Evolutionary conservation across 2,797 vertebrate genomes (phyloP), one percentile per base, ranked within the genome.

Genomic region (Myoxocephalus aenaeus): DNA sequence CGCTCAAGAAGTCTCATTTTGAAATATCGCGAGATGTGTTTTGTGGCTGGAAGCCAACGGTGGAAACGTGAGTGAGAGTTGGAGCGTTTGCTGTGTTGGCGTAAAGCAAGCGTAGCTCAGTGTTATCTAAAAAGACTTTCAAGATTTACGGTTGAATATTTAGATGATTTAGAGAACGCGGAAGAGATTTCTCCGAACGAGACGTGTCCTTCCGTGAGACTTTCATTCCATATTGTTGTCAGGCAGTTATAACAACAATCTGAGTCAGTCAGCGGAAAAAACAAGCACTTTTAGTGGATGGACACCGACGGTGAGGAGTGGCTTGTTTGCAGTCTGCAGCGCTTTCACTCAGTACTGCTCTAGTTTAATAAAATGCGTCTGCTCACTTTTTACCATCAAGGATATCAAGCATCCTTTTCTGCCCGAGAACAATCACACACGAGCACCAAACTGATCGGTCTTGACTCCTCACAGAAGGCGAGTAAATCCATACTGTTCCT

Each of bases 401-500:
- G 14, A 46, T 27, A 65, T 48, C 14, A 42, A 46, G 48, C 12
- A n/a, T 7, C 5, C 27, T 32, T 7, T 42, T 44, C 14, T 18
- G 46, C 4, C 5, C 12, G n/a, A 50, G 18, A 59, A 70, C 25
- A 42, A 73, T 57, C 29, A 64, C 36, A 36, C 4, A 48, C 7
- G 9, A 42, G 29, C 38, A 50, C 53, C 7, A 18, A 29, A 54
- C 14, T 18, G 14, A 40, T 42, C 42, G 12, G 4, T 51, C 57
- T 64, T 3, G 17, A 58, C n/a, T 22, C 27, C 8, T 25, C 17
- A 69, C 59, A 29, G 57, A 67, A 86, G 70, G 40, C 14, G 40
- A 14, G 40, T 42, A 15, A 15, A 42, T 42, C 50, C 71, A 63
- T 63, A 70, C 42, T 54, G 65, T 65, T 74, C 68, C 65, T 18